phyloP scores from a whole-genome alignment of 2,797 vertebrate species.

The Ammospiza maritima region DNA sequence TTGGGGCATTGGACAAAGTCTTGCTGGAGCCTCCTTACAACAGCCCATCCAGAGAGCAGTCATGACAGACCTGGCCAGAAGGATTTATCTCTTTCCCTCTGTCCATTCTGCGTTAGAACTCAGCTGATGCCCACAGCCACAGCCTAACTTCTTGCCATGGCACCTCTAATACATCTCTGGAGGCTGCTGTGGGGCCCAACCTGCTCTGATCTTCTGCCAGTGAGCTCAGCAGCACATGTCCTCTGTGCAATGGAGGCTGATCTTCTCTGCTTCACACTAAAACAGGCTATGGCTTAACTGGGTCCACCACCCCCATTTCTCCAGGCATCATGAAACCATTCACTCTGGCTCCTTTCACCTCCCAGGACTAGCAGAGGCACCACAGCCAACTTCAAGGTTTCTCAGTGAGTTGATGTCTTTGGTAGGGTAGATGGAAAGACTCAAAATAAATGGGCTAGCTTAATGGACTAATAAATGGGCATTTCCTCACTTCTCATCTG shows the following conservation, averaged over 20 bases:
- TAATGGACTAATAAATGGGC: background rate
- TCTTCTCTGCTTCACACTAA: background rate
- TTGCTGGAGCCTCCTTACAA: background rate
- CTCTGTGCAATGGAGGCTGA: background rate
- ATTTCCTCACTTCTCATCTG: slow-evolving; percentile 28
- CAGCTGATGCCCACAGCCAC: background rate
- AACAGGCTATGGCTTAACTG: background rate
- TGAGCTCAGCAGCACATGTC: background rate
- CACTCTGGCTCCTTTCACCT: background rate
- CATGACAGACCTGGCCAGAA: background rate
- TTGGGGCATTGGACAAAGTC: background rate
- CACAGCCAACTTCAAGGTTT: background rate
- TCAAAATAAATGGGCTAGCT: background rate
- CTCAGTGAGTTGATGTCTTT: background rate
- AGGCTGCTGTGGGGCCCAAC: background rate
- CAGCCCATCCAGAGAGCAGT: background rate
- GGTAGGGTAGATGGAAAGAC: background rate
- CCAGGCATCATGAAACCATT: background rate
- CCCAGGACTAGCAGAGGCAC: background rate
- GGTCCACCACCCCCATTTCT: background rate
- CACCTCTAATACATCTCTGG: background rate
- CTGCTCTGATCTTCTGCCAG: background rate
- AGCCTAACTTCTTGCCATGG: background rate
- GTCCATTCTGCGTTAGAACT: background rate
- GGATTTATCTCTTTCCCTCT: background rate